These are phyloP conservation scores for Lucilia cuprina DNA, from an alignment of 1,140 invertebrate species.

Conservation along the genomic window DNA sequence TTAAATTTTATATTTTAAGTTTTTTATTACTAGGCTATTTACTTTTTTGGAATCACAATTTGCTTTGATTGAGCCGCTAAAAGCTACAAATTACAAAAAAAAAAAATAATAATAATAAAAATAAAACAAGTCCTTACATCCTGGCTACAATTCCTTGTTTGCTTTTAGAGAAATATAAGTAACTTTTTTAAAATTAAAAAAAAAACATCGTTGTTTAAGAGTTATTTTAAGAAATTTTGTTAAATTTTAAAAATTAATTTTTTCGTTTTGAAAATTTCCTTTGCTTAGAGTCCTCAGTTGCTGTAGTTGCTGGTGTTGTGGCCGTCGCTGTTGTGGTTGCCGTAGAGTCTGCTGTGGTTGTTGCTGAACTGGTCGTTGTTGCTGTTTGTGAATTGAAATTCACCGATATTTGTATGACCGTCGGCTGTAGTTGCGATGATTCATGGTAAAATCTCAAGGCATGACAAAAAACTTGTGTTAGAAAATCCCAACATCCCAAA, in stretches of 20 bases:
- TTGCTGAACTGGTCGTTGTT: constrained; percentile 11
- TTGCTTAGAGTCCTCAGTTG: background rate
- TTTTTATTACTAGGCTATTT: constrained; percentile 6
- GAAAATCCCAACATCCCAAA: constrained; percentile 55
- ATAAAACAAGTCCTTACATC: background rate
- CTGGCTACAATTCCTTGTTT: background rate
- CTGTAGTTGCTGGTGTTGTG: background rate
- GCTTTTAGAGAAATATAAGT: background rate
- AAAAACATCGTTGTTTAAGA: background rate
- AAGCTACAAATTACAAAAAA: constrained; percentile 40
- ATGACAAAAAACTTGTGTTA: constrained; percentile 58
- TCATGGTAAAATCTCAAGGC: constrained; percentile 52
- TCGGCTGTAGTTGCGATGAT: constrained; percentile 47
- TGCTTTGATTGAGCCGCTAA: constrained; percentile 60
- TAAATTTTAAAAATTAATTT: constrained; percentile 18
- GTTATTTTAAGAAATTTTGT: background rate
- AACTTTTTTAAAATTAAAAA: background rate
- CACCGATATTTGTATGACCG: constrained; percentile 57
- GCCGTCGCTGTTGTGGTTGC: constrained; percentile 26
- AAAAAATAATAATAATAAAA: background rate
- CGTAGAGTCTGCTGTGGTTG: constrained; percentile 4
- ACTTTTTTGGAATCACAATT: constrained; percentile 53
- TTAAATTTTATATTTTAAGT: background rate
- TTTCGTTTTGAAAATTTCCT: constrained; percentile 3
- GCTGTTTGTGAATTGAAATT: constrained; percentile 46